Evolutionary conservation across 1,140 invertebrate species (phyloP).

Genomic region (Zaprionus taronus): DNA sequence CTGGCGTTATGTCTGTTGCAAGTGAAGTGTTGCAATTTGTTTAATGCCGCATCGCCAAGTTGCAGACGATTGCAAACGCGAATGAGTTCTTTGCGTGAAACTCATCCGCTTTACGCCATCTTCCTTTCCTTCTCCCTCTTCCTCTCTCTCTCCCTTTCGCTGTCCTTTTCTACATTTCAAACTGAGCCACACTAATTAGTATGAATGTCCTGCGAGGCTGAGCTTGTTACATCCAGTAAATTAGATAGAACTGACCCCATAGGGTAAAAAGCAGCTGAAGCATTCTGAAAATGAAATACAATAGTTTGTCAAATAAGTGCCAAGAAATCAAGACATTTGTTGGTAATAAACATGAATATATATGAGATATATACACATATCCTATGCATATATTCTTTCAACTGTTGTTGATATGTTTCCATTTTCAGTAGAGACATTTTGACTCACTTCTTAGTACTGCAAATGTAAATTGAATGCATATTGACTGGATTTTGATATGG

Average conservation of each 20-base stretch:
- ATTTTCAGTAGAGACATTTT: too few relatives aligned
- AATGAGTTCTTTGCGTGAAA: slow-evolving; percentile 24
- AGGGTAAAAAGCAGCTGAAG: not conserved
- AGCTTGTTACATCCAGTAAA: not conserved
- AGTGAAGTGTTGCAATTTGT: slow-evolving; percentile 44
- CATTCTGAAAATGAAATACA: not conserved
- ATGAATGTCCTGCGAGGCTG: slow-evolving; percentile 42
- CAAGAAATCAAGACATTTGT: too few relatives aligned
- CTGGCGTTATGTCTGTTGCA: not conserved
- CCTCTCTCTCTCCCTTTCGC: not conserved
- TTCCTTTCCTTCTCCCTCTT: not conserved
- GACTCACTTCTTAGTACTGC: too few relatives aligned
- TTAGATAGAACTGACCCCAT: not conserved
- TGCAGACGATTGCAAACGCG: slow-evolving; percentile 11
- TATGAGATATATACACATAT: too few relatives aligned
- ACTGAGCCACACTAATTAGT: slow-evolving; percentile 51
- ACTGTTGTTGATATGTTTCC: too few relatives aligned
- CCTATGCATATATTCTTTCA: too few relatives aligned
- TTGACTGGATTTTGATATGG: too few relatives aligned
- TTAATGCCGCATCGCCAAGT: slow-evolving; percentile 40
- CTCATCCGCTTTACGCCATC: not conserved
- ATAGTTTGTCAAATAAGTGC: too few relatives aligned
- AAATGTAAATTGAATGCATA: too few relatives aligned
- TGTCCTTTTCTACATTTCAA: slow-evolving; percentile 2
- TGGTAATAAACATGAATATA: too few relatives aligned